These are phyloP conservation scores for Nicator chloris DNA, from an alignment of 2,113 vertebrate genomes.

Conservation along the genomic window DNA sequence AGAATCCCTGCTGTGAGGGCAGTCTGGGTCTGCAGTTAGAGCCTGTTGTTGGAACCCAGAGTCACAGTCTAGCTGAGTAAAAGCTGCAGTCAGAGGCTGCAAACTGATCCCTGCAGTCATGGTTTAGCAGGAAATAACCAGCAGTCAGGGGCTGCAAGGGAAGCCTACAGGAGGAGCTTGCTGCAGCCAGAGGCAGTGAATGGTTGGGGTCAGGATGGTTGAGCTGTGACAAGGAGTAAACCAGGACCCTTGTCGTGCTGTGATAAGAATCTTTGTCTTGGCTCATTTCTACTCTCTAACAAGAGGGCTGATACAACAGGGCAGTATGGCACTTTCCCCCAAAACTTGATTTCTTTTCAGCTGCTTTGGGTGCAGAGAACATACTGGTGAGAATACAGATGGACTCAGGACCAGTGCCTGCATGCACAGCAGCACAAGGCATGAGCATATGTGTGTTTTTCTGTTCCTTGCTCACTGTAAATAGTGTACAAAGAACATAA, in stretches of 20 bases:
- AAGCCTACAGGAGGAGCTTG: not conserved
- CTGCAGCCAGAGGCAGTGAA: not conserved
- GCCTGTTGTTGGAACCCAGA: not conserved
- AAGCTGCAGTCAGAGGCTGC: not conserved
- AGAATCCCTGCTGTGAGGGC: not conserved
- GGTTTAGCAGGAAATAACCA: not conserved
- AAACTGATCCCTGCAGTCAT: not conserved
- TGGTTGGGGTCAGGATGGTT: not conserved
- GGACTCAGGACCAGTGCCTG: not conserved
- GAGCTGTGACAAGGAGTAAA: not conserved
- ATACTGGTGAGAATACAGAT: not conserved
- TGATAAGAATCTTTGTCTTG: not conserved
- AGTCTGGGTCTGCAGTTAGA: not conserved
- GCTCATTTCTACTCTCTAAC: not conserved
- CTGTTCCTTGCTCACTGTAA: not conserved
- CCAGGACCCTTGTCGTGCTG: not conserved
- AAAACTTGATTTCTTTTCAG: not conserved
- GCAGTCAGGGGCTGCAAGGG: not conserved
- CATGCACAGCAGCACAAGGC: not conserved
- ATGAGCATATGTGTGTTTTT: not conserved
- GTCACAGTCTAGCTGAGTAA: not conserved
- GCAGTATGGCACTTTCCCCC: not conserved
- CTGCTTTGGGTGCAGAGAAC: not conserved
- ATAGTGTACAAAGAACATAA: conserved; percentile 8
- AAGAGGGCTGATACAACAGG: not conserved